Percentiles rank a stretch among this genome's conserved stretches.
Evolutionary conservation across 92 coral and sea anemone species (phyloP).

Genomic region (Palythoa heliodiscus): DNA sequence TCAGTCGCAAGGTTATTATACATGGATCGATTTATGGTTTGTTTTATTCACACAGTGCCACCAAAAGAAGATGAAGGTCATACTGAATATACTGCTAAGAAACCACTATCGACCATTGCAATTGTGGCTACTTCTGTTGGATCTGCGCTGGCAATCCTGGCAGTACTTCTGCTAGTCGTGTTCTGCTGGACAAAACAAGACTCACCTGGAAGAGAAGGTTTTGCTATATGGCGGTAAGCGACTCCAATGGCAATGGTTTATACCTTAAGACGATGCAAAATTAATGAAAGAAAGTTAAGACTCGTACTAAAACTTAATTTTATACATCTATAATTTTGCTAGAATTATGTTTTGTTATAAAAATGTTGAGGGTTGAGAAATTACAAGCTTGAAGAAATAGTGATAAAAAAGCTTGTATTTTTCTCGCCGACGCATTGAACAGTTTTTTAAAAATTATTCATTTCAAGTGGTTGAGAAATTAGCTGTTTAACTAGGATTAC

Average conservation of each 20-base stretch:
- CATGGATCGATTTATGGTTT: not conserved
- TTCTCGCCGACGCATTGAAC: no score
- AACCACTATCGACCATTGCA: not conserved
- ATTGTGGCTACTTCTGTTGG: slow-evolving; percentile 20
- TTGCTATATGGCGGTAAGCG: slow-evolving; percentile 30
- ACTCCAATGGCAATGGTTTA: no score
- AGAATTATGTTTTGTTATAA: no score
- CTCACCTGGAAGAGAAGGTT: not conserved
- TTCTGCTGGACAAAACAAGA: not conserved
- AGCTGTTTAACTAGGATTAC: no score
- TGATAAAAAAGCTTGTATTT: no score
- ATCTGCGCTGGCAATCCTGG: not conserved
- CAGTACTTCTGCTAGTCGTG: slow-evolving; percentile 2
- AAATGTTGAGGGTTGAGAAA: no score
- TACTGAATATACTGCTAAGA: no score
- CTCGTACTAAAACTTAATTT: not conserved
- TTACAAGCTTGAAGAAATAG: no score
- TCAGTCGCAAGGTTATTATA: not conserved
- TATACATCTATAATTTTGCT: no score
- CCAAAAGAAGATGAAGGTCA: not conserved
- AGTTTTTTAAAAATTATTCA: no score
- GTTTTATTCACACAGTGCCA: not conserved
- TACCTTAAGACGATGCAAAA: not conserved
- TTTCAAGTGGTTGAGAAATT: no score
- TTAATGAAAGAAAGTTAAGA: not conserved